These are phyloP conservation scores for Morinoia aosen DNA, from an alignment of 2,888 invertebrate genomes.

Conservation along the genomic window DNA sequence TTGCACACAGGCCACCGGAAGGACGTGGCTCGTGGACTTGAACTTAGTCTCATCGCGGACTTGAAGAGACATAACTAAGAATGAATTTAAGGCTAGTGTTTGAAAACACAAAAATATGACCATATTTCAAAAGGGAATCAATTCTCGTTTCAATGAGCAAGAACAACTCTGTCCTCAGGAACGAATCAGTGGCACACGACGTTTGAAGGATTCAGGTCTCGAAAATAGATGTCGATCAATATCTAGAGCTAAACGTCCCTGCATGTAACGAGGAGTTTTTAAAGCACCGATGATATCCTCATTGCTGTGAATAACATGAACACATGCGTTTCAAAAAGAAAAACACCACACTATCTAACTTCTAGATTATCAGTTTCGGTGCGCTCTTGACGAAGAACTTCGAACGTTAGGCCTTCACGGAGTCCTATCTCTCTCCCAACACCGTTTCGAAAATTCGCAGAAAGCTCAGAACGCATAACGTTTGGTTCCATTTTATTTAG, in stretches of 20 bases:
- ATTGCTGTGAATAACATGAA: not conserved
- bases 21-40: too few species aligned
- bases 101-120: not conserved
- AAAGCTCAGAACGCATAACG: not conserved
- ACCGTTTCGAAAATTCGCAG: too few species aligned
- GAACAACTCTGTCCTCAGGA: not conserved
- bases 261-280: not conserved
- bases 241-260: not conserved
- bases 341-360: not conserved
- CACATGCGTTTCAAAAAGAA: not conserved
- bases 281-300: not conserved
- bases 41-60: not conserved
- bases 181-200: not conserved
- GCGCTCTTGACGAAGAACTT: not conserved
- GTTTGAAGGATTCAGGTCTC: not conserved
- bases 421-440: too few species aligned
- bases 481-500: not conserved
- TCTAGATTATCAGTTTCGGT: not conserved
- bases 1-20: not conserved
- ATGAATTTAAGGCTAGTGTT: not conserved
- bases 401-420: not conserved
- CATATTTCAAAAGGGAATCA: not conserved
- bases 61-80: not conserved
- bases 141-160: not conserved
- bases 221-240: not conserved